phyloP scores from a whole-genome alignment of 2,888 invertebrate genomes.

The Phymatocera aterrima region DNA sequence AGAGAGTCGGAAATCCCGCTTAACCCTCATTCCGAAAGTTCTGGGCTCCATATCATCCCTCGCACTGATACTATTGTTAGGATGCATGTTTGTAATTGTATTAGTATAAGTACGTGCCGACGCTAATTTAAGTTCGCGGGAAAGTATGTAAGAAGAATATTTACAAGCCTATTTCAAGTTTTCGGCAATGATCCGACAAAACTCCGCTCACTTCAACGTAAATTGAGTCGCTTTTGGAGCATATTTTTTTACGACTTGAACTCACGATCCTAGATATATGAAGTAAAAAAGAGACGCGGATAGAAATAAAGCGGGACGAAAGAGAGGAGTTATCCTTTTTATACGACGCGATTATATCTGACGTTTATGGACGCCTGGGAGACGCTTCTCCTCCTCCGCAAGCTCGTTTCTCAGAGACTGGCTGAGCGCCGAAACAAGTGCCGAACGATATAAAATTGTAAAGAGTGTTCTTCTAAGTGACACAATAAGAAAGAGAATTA shows the following conservation, averaged over 20 bases:
- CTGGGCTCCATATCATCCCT: neutral
- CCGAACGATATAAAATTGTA: neutral
- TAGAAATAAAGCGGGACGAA: neutral
- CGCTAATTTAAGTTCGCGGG: neutral
- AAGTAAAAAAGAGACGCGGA: neutral
- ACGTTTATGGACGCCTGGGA: conserved; percentile 27
- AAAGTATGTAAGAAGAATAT: neutral
- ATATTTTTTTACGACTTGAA: conserved; percentile 15
- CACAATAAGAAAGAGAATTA: neutral
- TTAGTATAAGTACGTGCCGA: neutral
- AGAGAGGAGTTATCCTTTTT: conserved; percentile 16
- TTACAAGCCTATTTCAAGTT: neutral
- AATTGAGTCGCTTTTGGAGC: neutral
- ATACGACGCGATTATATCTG: conserved; percentile 19
- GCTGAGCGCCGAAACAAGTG: neutral
- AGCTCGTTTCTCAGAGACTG: conserved; percentile 6
- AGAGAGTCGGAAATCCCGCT: conserved; percentile 15
- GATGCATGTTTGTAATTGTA: neutral
- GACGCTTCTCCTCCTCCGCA: neutral
- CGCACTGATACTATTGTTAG: neutral
- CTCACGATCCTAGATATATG: neutral
- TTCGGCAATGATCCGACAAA: neutral
- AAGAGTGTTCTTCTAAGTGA: neutral
- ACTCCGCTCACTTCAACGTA: neutral
- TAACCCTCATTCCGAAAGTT: conserved; percentile 22